Evolutionary conservation across 2,113 vertebrate genomes (phyloP).

Genomic region (Chunga burmeisteri): DNA sequence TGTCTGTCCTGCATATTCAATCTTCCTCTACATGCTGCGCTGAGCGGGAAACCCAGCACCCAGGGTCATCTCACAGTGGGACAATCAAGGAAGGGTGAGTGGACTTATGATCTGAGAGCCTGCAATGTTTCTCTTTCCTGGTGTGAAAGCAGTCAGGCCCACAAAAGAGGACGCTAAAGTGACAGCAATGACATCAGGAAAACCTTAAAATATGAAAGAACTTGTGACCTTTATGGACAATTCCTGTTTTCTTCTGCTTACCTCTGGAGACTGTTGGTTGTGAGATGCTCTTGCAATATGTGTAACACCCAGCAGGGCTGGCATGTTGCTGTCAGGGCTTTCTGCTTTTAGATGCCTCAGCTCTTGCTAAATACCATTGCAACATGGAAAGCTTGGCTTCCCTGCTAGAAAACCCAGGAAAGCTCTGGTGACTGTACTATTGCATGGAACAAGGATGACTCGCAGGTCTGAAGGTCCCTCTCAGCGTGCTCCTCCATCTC

Average conservation of each 20-base stretch:
- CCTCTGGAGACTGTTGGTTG: neutral
- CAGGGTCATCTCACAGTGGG: neutral
- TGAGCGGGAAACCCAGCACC: neutral
- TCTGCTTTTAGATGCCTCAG: neutral
- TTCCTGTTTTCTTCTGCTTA: neutral
- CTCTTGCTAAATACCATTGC: neutral
- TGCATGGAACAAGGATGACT: neutral
- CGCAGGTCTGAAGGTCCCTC: neutral
- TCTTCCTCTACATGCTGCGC: neutral
- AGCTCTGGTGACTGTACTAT: neutral
- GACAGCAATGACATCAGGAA: neutral
- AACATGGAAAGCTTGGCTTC: neutral
- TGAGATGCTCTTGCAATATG: neutral
- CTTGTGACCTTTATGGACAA: neutral
- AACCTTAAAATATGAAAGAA: neutral
- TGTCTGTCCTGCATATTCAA: neutral
- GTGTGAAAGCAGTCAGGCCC: fast-evolving
- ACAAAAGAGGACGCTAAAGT: neutral
- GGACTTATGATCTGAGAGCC: neutral
- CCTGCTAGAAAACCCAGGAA: neutral
- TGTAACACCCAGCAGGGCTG: neutral
- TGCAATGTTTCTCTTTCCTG: neutral
- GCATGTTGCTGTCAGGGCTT: neutral
- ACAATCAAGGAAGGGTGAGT: constrained; percentile 34
- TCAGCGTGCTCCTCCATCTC: neutral